These are phyloP conservation scores for Micromys minutus DNA, from an alignment of 2,113 vertebrate genomes.

Conservation along the genomic window DNA sequence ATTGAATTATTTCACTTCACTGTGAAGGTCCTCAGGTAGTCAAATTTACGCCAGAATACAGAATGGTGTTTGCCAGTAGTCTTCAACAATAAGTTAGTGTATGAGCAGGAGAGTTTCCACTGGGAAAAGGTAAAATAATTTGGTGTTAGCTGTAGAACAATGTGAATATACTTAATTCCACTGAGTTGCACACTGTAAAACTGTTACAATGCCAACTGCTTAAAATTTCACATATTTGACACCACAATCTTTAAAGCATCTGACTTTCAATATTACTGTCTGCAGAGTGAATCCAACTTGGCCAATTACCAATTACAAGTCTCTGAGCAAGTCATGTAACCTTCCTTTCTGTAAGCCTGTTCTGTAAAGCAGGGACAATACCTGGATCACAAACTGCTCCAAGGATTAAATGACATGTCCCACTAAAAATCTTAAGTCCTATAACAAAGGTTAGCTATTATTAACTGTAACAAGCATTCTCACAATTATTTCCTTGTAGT, in stretches of 20 bases:
- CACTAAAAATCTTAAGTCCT: constrained; percentile 33
- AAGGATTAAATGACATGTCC: constrained; percentile 38
- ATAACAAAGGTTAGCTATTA: constrained; percentile 6
- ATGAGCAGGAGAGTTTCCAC: background rate
- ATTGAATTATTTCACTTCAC: constrained; percentile 14
- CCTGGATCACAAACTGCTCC: constrained; percentile 13
- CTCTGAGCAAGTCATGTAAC: constrained; percentile 33
- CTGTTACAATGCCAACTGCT: constrained; percentile 6
- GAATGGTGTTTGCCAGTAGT: background rate
- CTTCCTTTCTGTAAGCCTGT: constrained; percentile 17
- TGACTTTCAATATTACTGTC: constrained; percentile 42
- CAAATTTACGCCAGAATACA: constrained; percentile 51
- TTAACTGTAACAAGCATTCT: constrained; percentile 30
- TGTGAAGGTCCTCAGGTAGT: background rate
- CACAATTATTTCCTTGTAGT: constrained; percentile 25
- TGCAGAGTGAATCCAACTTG: constrained; percentile 5
- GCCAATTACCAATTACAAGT: constrained; percentile 3
- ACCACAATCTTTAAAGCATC: background rate
- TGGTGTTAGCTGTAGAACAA: background rate
- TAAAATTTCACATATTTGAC: background rate
- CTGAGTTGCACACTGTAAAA: background rate
- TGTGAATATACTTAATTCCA: constrained; percentile 38
- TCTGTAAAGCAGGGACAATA: constrained; percentile 24
- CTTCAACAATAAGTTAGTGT: background rate
- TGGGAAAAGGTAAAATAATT: constrained; percentile 1